Percentiles rank a stretch among this genome's conserved stretches.
Conservation (phyloP, 1,140 invertebrate species). For the Apolygus lucorum region DNA sequence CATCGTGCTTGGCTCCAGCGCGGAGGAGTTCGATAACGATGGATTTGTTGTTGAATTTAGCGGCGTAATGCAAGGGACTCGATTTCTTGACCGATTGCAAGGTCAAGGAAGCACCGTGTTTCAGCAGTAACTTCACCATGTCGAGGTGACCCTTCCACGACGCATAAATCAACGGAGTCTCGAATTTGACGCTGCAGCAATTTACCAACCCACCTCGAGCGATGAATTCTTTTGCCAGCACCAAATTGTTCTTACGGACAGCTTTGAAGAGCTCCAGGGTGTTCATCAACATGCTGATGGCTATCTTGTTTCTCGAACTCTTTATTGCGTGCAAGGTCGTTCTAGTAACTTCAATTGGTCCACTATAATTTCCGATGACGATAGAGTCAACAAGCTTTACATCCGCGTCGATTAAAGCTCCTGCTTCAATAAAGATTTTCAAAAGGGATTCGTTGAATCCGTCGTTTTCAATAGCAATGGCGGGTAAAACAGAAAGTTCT, state of each 20-base stretch:
- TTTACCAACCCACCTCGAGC: not conserved
- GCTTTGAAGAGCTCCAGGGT: not conserved
- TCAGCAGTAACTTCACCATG: not conserved
- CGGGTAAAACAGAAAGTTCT: no score
- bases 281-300: not conserved
- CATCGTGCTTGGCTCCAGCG: not conserved
- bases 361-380: no score
- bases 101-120: not conserved
- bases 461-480: no score
- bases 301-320: no score
- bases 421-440: not conserved
- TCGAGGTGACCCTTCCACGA: not conserved
- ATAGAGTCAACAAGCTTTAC: no score
- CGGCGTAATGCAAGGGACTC: not conserved
- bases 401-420: not conserved
- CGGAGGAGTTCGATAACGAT: not conserved
- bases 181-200: not conserved
- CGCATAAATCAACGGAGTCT: not conserved
- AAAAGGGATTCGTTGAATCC: no score
- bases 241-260: not conserved
- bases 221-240: not conserved
- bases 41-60: not conserved
- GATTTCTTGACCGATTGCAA: not conserved
- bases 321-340: no score
- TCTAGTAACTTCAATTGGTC: no score